These are phyloP conservation scores for Hybos culiciformis DNA, from an alignment of 2,888 invertebrate genomes.

Conservation along the genomic window DNA sequence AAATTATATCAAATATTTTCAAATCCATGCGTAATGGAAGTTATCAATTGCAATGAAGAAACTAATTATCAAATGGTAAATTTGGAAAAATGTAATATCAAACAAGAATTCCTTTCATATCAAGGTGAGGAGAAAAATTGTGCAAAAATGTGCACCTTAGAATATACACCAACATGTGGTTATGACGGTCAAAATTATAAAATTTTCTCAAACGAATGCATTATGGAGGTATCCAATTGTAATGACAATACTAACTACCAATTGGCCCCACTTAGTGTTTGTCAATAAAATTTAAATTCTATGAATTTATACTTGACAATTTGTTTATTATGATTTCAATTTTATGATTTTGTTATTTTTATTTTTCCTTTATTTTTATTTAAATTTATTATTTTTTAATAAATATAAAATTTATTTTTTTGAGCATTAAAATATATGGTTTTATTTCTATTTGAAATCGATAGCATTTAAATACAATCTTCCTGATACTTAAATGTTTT, in stretches of 20 bases:
- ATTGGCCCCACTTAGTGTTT: no score
- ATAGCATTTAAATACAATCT: no score
- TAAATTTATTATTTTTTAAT: no score
- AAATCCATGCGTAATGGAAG: background rate
- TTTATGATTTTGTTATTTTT: no score
- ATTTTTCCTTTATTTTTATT: no score
- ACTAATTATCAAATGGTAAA: background rate
- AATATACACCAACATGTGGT: background rate
- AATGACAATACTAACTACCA: background rate
- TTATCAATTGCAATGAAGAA: background rate
- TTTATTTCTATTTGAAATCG: no score
- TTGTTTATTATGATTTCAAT: no score
- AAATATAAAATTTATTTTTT: no score
- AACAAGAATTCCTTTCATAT: background rate
- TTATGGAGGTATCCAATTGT: background rate
- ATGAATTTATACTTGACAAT: no score
- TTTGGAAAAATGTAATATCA: background rate
- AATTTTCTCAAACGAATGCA: background rate
- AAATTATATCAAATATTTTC: background rate
- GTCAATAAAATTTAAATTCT: no score
- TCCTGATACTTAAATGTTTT: no score
- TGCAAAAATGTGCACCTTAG: background rate
- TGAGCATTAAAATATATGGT: no score
- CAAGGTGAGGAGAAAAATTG: background rate
- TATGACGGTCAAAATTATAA: background rate